Percentiles rank a stretch among this genome's conserved stretches.
These are phyloP conservation scores for Porites lobata DNA, from an alignment of 92 coral and sea anemone species.

Conservation along the genomic window DNA sequence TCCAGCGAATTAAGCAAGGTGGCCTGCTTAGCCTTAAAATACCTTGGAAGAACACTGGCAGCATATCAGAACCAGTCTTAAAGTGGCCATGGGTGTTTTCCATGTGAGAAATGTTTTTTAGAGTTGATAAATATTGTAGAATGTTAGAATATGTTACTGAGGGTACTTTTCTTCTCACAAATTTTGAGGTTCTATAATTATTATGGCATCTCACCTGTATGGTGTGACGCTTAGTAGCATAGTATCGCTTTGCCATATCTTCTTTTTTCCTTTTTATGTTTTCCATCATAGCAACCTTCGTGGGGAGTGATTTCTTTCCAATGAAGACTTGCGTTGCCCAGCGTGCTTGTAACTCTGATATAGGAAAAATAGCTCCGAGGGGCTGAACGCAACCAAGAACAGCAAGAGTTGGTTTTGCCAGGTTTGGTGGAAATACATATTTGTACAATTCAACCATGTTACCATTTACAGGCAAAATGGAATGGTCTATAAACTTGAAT, in stretches of 20 bases:
- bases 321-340: slow-evolving; percentile 88
- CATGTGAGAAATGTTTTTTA: no score
- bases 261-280: slow-evolving; percentile 72
- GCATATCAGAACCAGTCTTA: no score
- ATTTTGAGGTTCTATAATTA: not conserved
- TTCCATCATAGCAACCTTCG: slow-evolving; percentile 71
- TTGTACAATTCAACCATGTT: slow-evolving; percentile 93
- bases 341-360: slow-evolving; percentile 91
- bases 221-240: slow-evolving; percentile 85
- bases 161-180: no score
- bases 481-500: slow-evolving; percentile 80
- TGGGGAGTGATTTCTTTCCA: slow-evolving; percentile 68
- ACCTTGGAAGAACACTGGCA: no score
- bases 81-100: no score
- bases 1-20: no score
- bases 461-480: slow-evolving; percentile 65
- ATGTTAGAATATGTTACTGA: no score
- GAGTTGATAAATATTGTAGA: no score
- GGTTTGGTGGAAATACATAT: slow-evolving; percentile 89
- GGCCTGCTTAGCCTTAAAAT: no score
- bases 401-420: slow-evolving; percentile 83
- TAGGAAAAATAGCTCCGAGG: slow-evolving; percentile 86
- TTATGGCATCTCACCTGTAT: slow-evolving; percentile 72
- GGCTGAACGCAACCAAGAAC: slow-evolving; percentile 95
- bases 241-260: slow-evolving; percentile 79